Percentiles rank a stretch among this genome's conserved stretches.
These are phyloP conservation scores for Vireo altiloquus DNA, from an alignment of 2,113 vertebrate genomes.

Conservation along the genomic window DNA sequence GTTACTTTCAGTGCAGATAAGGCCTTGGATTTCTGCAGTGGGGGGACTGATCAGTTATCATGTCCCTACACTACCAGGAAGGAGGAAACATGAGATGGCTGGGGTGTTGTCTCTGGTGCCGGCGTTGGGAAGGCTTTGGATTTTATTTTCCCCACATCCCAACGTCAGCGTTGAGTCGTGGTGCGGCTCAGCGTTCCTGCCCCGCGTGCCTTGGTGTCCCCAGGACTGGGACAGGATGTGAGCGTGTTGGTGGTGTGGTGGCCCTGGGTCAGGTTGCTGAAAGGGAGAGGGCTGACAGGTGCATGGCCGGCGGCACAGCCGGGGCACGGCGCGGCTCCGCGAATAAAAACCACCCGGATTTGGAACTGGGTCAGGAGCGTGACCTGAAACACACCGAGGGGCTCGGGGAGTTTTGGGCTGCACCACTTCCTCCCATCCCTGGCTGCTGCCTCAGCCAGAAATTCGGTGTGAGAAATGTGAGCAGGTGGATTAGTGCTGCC, in stretches of 20 bases:
- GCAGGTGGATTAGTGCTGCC: not conserved
- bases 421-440: fast-evolving
- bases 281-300: slow-evolving; percentile 36
- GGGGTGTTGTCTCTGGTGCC: not conserved
- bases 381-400: not conserved
- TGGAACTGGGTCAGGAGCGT: not conserved
- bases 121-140: not conserved
- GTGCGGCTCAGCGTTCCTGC: not conserved
- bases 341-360: not conserved
- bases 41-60: not conserved
- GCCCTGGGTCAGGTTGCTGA: not conserved
- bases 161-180: fast-evolving
- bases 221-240: slow-evolving; percentile 25
- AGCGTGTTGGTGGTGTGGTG: fast-evolving
- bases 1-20: not conserved
- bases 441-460: not conserved
- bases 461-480: fast-evolving
- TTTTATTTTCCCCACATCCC: not conserved
- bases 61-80: not conserved
- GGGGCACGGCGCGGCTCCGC: not conserved
- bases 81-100: not conserved
- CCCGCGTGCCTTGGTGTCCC: not conserved
- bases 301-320: fast-evolving
- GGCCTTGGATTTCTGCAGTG: not conserved
- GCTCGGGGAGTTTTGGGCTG: not conserved